Conservation (phyloP, 2,888 invertebrate genomes). For the Lobophora halterata region DNA sequence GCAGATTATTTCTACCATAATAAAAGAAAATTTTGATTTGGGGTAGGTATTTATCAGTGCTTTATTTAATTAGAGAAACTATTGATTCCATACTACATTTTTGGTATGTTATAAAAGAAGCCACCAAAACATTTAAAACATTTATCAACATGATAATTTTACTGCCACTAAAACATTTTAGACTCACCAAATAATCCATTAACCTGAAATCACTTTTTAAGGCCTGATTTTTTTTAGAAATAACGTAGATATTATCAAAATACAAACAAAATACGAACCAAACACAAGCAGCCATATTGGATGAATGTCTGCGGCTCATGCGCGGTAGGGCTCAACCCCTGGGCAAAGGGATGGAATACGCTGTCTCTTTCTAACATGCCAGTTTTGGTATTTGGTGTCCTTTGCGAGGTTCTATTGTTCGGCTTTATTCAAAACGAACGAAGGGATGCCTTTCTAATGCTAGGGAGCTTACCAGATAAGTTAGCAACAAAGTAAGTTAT, state of each 20-base stretch:
- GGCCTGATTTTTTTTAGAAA: background rate
- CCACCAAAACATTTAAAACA: too few species aligned
- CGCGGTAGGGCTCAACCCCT: constrained; percentile 51
- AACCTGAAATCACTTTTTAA: background rate
- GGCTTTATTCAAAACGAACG: constrained; percentile 52
- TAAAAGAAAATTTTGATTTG: too few species aligned
- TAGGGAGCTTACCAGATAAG: constrained; percentile 51
- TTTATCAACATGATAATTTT: too few species aligned
- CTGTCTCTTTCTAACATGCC: constrained; percentile 40
- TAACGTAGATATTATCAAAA: constrained; percentile 24
- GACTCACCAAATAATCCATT: constrained; percentile 4
- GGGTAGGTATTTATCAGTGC: too few species aligned
- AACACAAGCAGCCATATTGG: constrained; percentile 71
- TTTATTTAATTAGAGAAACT: too few species aligned
- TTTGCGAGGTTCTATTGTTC: constrained; percentile 51
- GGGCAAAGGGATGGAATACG: constrained; percentile 51
- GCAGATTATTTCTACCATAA: too few species aligned
- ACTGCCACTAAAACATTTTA: background rate
- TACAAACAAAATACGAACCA: constrained; percentile 43
- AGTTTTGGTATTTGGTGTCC: constrained; percentile 28
- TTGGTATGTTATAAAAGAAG: too few species aligned
- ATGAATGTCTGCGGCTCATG: constrained; percentile 63
- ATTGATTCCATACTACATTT: too few species aligned
- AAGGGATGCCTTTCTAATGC: constrained; percentile 58
- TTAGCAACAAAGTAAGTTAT: constrained; percentile 39